These are phyloP conservation scores for Mesoclemmys tuberculata DNA, from an alignment of 2,113 vertebrate species.

Conservation along the genomic window DNA sequence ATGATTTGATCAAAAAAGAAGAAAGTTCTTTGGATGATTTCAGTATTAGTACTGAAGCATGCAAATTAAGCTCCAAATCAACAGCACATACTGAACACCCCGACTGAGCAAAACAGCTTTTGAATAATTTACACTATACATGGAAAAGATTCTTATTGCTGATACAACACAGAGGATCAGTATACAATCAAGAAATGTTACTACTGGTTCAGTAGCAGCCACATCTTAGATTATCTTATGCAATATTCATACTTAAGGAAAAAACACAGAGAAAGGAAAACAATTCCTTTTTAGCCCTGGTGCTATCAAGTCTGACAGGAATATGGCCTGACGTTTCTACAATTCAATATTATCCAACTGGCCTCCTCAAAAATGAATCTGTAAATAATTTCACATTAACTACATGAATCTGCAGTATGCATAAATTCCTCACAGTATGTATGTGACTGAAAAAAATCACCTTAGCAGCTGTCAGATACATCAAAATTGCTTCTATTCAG, in stretches of 20 bases:
- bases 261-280: neutral
- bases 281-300: neutral
- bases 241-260: neutral
- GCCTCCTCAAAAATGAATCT: neutral
- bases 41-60: neutral
- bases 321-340: slow-evolving; percentile 24
- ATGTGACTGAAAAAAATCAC: neutral
- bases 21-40: neutral
- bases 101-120: neutral
- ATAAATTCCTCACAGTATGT: neutral
- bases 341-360: neutral
- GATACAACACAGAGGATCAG: neutral
- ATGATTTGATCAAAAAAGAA: neutral
- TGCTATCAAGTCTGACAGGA: slow-evolving; percentile 11
- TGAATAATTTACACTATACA: neutral
- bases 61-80: neutral
- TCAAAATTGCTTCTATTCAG: neutral
- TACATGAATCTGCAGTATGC: neutral
- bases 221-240: neutral
- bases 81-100: neutral
- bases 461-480: neutral
- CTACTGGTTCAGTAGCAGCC: neutral
- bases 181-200: neutral
- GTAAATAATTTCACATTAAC: slow-evolving; percentile 18
- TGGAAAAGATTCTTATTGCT: neutral